Percentiles rank a stretch among this genome's conserved stretches.
These are phyloP conservation scores for Dryoscopus gambensis DNA, from an alignment of 2,113 vertebrate species.

Conservation along the genomic window DNA sequence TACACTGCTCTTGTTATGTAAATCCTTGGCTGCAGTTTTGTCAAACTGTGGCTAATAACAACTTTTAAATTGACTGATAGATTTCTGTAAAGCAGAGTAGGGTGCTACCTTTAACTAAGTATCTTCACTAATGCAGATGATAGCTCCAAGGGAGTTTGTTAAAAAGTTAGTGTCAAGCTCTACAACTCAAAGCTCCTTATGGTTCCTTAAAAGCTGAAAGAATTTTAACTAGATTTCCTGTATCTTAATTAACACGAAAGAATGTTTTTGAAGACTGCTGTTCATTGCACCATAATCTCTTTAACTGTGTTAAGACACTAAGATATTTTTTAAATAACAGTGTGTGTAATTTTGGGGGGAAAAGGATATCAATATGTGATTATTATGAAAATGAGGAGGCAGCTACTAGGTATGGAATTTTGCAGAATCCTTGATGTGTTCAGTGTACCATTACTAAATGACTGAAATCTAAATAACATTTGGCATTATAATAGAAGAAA, in stretches of 20 bases:
- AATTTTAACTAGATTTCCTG: conserved; percentile 74
- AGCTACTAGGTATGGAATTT: conserved; percentile 70
- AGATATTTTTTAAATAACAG: conserved; percentile 63
- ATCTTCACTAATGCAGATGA: conserved; percentile 70
- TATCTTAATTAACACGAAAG: conserved; percentile 66
- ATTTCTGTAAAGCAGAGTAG: conserved; percentile 48
- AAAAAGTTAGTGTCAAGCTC: conserved; percentile 69
- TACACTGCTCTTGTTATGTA: conserved; percentile 54
- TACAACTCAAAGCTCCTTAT: conserved; percentile 74
- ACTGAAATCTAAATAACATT: conserved; percentile 80
- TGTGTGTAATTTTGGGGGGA: conserved; percentile 65
- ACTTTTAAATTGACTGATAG: conserved; percentile 50
- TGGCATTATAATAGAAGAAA: conserved; percentile 77
- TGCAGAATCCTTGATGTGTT: conserved; percentile 74
- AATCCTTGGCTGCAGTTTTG: conserved; percentile 61
- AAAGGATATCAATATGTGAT: conserved; percentile 67
- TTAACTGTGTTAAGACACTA: conserved; percentile 70
- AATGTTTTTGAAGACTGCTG: conserved; percentile 71
- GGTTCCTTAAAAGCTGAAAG: conserved; percentile 71
- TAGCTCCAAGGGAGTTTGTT: conserved; percentile 62
- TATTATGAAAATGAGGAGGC: conserved; percentile 77
- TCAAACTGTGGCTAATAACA: conserved; percentile 56
- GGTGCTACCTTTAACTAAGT: conserved; percentile 69
- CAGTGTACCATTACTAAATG: conserved; percentile 78
- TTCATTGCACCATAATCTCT: conserved; percentile 73